Percentiles rank a stretch among this genome's conserved stretches.
These are phyloP conservation scores for Phenganax subtilis DNA, from an alignment of 92 coral and sea anemone species.

Conservation along the genomic window DNA sequence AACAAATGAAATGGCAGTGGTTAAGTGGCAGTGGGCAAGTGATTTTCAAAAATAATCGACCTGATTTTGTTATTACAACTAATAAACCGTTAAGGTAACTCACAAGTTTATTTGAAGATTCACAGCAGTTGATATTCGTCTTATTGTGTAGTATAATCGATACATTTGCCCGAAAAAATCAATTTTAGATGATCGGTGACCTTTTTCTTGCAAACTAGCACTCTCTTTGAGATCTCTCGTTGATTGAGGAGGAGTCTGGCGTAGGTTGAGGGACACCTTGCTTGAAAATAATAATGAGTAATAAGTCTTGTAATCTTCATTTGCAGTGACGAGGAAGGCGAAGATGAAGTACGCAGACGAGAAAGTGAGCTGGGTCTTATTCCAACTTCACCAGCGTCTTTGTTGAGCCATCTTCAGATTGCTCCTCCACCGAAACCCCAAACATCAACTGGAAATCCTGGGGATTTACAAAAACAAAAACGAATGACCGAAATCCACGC, in stretches of 20 bases:
- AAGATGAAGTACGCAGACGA: slow-evolving; percentile 76
- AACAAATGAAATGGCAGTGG: slow-evolving; percentile 98
- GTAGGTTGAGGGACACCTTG: too few relatives aligned
- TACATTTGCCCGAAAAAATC: too few relatives aligned
- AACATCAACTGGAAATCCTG: background rate
- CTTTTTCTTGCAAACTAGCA: too few relatives aligned
- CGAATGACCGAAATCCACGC: background rate
- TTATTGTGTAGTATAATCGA: too few relatives aligned
- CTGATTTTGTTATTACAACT: slow-evolving; percentile 92
- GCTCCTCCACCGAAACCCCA: background rate
- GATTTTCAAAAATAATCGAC: slow-evolving; percentile 85
- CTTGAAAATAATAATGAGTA: too few relatives aligned
- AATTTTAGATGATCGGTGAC: too few relatives aligned
- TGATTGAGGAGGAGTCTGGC: too few relatives aligned
- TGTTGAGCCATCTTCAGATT: slow-evolving; percentile 26
- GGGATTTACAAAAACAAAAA: background rate
- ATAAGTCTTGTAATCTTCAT: background rate
- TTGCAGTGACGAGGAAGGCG: slow-evolving; percentile 96
- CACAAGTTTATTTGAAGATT: background rate
- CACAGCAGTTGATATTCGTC: too few relatives aligned
- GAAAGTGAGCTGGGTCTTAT: slow-evolving; percentile 39
- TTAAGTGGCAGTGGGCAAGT: slow-evolving; percentile 93
- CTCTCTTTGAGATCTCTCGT: too few relatives aligned
- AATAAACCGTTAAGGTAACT: slow-evolving; percentile 85
- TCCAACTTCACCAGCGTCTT: slow-evolving; percentile 27